Evolutionary conservation across 2,888 invertebrate genomes (phyloP).

Genomic region (Eugnorisma glareosa): DNA sequence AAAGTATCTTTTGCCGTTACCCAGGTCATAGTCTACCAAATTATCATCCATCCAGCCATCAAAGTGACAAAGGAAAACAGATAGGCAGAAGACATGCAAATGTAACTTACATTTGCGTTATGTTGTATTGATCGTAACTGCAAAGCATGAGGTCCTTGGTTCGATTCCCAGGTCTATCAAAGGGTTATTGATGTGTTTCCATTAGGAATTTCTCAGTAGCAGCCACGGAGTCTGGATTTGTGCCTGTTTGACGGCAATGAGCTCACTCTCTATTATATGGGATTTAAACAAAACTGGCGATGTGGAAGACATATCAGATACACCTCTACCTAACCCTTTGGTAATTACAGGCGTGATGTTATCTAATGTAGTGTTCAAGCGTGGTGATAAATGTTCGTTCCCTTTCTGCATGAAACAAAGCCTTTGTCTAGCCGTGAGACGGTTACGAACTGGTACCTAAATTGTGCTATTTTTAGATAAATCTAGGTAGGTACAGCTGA

Average conservation of each 20-base stretch:
- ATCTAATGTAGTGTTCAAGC: background rate
- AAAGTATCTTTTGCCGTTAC: background rate
- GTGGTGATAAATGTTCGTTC: slow-evolving; percentile 3
- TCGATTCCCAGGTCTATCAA: background rate
- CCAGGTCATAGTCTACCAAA: background rate
- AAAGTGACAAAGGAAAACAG: background rate
- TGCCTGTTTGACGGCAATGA: background rate
- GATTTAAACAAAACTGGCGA: background rate
- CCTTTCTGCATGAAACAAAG: background rate
- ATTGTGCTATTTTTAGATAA: background rate
- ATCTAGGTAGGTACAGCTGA: background rate
- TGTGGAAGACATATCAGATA: background rate
- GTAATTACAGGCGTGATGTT: background rate
- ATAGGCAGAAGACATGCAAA: too few relatives aligned
- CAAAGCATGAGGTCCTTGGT: background rate
- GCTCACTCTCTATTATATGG: background rate
- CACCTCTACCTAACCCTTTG: background rate
- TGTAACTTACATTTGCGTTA: too few relatives aligned
- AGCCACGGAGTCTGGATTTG: background rate
- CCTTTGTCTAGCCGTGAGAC: background rate
- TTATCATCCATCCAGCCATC: background rate
- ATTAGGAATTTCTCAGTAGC: background rate
- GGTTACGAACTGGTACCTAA: slow-evolving; percentile 10
- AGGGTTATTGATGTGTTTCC: background rate
- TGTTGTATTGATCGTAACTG: background rate